Base-by-base conservation (phyloP, 2,888 invertebrate species). In the Athalia rosae region DNA sequence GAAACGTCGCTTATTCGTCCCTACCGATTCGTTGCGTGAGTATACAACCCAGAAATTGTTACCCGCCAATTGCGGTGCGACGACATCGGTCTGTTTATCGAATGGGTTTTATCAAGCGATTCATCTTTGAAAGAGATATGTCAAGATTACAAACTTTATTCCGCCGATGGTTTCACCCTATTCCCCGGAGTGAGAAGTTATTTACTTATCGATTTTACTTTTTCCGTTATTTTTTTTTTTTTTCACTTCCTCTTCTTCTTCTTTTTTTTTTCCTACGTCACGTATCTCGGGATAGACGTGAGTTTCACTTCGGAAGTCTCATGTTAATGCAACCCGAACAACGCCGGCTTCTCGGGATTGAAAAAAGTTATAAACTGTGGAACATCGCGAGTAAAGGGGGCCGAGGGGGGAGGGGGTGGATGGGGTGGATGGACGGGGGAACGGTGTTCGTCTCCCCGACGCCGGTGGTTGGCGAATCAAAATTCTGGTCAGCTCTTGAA, bases 341-440 rank as follows among this genome's bases (percentile, higher is more conserved):
- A 76, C 80, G 76, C 62, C 77, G 78, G 78, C 64, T 77, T 80
- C 80, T 77, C 77, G 62, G 78, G 78, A 78, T 79, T 80, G 78
- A 79, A 79, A 79, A 80, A 80, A 80, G 71, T 71, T 71, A 43
- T 58, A 71, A 79, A 80, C 79, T 78, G 80, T 79, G 78, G 78
- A 81, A 81, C 78, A 69, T 67, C 63, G 56, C 11, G 53, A 62
- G 76, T 64, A 13, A 50, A 48, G 41, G n/a, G 66, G 76, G 61
- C 76, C 81, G 82, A 82, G 85, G 84, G 83, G 80, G 83, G 81
- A 85, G 84, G 84, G 82, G 83, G 83, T n/a, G n/a, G n/a, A n/a
- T n/a, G n/a, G n/a, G n/a, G n/a, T n/a, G n/a, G n/a, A n/a, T 82
- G 83, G 64, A 28, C 61, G 59, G 53, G 53, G 62, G 48, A 71